Conservation (phyloP, 2,797 vertebrate genomes). For the Platyrinchus mystaceus region DNA sequence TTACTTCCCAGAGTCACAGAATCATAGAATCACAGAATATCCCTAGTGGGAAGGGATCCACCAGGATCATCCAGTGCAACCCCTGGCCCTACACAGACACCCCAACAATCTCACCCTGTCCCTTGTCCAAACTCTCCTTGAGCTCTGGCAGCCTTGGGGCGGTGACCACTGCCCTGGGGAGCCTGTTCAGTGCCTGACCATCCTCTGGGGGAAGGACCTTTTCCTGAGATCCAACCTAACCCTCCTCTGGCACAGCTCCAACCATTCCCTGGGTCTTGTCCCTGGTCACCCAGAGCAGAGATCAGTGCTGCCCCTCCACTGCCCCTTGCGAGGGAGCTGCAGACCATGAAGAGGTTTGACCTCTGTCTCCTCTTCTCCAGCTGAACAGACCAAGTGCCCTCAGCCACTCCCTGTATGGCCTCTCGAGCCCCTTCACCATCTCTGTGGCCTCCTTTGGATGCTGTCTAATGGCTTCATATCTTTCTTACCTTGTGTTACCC, state of each 20-base stretch:
- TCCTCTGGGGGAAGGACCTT: neutral
- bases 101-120: neutral
- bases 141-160: neutral
- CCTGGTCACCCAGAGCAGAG: neutral
- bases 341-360: neutral
- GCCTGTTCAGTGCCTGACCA: neutral
- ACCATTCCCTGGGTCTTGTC: neutral
- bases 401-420: neutral
- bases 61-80: neutral
- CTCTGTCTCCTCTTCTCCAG: neutral
- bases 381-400: neutral
- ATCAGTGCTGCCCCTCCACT: neutral
- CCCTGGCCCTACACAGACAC: neutral
- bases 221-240: fast-evolving
- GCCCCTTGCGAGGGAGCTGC: neutral
- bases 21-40: neutral
- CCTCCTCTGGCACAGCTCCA: neutral
- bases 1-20: neutral
- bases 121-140: fast-evolving
- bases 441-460: neutral
- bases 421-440: neutral
- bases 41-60: neutral
- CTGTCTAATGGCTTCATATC: neutral
- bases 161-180: fast-evolving
- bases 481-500: neutral